phyloP scores from a whole-genome alignment of 2,113 vertebrate species.

The Mus musculus region GRCm39 chr6:112792001-112792500 shows the following conservation, averaged over 20 bases:
- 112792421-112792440: background rate
- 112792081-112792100: background rate
- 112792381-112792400: background rate
- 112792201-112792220: background rate
- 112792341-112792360: background rate
- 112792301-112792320: background rate
- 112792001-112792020: constrained; percentile 25
- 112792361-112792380: background rate
- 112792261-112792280: background rate
- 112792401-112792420: background rate
- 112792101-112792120: background rate
- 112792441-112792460: constrained; percentile 26
- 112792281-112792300: background rate
- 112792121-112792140: background rate
- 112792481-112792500: background rate
- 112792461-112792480: background rate
- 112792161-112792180: background rate
- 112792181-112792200: background rate
- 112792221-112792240: background rate
- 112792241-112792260: background rate
- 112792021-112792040: background rate
- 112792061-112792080: background rate
- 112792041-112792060: background rate
- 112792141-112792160: background rate
- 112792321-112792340: constrained; percentile 32